Percentiles rank a stretch among this genome's conserved stretches.
phyloP scores from a whole-genome alignment of 2,797 vertebrate genomes.

The Bradypus variegatus region DNA sequence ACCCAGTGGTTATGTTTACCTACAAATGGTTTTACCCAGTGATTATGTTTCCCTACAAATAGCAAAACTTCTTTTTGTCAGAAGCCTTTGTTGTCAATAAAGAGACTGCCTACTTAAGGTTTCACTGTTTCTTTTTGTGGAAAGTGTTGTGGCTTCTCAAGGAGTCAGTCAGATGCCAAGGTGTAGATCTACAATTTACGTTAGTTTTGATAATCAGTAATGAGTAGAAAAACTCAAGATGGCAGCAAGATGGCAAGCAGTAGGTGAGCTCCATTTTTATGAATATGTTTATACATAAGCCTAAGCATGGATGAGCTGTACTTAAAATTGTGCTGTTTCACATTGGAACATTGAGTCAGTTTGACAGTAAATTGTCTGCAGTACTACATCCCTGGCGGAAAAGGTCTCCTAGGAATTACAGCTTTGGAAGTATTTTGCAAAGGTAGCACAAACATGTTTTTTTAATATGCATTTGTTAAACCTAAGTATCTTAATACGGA shows the following conservation, averaged over 20 bases:
- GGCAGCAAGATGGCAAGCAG: neutral
- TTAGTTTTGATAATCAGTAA: slow-evolving; percentile 21
- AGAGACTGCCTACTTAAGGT: neutral
- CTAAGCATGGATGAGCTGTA: neutral
- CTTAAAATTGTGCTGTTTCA: slow-evolving; percentile 33
- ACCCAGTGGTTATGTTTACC: neutral
- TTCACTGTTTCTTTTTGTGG: neutral
- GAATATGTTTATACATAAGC: neutral
- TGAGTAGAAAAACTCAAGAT: neutral
- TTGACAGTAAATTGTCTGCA: neutral
- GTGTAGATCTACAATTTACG: neutral
- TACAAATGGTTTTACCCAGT: neutral
- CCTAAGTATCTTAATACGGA: slow-evolving; percentile 35
- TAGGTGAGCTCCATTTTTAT: neutral
- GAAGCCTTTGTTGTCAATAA: neutral
- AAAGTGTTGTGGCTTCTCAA: slow-evolving; percentile 1
- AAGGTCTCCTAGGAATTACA: slow-evolving; percentile 38
- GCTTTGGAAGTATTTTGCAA: slow-evolving; percentile 41
- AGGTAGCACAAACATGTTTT: neutral
- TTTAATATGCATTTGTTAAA: slow-evolving; percentile 26
- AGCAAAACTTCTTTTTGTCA: neutral
- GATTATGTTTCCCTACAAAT: neutral
- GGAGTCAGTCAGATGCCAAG: neutral
- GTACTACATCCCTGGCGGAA: neutral
- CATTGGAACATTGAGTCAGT: slow-evolving; percentile 51